A percentile compares a stretch with the other conserved stretches of the same genome.
Evolutionary conservation across 2,797 vertebrate genomes (phyloP).

Genomic region (Trichosurus vulpecula): DNA sequence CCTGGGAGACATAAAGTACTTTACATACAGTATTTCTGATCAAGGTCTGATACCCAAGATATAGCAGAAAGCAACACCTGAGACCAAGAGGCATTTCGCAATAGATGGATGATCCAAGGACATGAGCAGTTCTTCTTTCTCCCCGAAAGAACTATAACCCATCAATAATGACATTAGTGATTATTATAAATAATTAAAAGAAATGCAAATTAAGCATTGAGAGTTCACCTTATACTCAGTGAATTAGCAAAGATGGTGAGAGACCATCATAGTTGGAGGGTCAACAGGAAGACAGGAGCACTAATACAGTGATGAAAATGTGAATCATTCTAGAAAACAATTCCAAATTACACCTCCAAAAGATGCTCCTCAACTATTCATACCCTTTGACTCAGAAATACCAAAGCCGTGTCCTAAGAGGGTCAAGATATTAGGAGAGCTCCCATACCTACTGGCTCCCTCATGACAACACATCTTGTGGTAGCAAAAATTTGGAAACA

Average conservation of each 20-base stretch:
- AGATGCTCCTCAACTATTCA: not conserved
- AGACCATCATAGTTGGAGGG: not conserved
- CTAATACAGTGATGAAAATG: not conserved
- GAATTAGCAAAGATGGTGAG: not conserved
- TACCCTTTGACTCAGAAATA: not conserved
- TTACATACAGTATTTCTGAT: not conserved
- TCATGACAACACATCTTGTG: too few relatives aligned
- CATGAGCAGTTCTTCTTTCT: too few relatives aligned
- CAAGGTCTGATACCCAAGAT: not conserved
- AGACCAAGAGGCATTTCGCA: not conserved
- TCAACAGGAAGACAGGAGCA: not conserved
- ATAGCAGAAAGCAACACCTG: not conserved
- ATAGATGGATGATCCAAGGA: not conserved
- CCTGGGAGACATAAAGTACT: not conserved
- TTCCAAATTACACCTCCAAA: not conserved
- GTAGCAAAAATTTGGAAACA: not conserved
- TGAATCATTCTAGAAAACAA: not conserved
- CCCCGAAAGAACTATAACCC: too few relatives aligned
- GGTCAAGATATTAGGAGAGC: not conserved
- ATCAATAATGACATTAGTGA: too few relatives aligned
- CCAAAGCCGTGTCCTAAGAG: not conserved
- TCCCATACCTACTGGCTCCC: not conserved
- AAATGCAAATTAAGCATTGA: not conserved
- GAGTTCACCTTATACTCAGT: not conserved
- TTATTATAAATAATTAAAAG: too few relatives aligned